These are phyloP conservation scores for Popillia japonica DNA, from an alignment of 1,140 invertebrate genomes.

Conservation along the genomic window DNA sequence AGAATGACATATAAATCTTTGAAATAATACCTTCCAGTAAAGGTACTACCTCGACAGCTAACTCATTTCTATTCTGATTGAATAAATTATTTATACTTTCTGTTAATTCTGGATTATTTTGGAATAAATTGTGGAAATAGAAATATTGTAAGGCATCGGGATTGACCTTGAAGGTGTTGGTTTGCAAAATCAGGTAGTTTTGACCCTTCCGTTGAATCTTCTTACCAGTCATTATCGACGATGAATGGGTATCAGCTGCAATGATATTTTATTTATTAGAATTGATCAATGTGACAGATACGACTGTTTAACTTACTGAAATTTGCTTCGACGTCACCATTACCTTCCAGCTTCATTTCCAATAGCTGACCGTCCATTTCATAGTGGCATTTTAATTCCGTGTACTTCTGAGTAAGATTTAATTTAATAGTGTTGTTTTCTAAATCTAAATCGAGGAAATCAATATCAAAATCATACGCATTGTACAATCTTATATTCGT, in stretches of 20 bases:
- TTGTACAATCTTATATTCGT: neutral
- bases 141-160: neutral
- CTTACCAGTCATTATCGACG: neutral
- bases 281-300: neutral
- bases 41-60: neutral
- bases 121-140: neutral
- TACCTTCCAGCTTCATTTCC: neutral
- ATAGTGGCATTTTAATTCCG: neutral
- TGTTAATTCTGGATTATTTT: slow-evolving; percentile 10
- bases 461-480: neutral
- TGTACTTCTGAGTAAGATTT: neutral
- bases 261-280: neutral
- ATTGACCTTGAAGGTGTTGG: neutral
- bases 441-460: neutral
- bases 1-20: neutral
- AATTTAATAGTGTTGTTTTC: neutral
- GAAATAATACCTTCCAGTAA: neutral
- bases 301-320: neutral
- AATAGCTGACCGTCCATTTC: neutral
- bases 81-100: neutral
- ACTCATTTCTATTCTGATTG: neutral
- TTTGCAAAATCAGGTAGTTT: neutral
- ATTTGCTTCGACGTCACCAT: neutral
- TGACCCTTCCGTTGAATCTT: neutral
- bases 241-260: neutral